phyloP scores from a whole-genome alignment of 2,113 vertebrate genomes.

The Rhabdomys dilectus region DNA sequence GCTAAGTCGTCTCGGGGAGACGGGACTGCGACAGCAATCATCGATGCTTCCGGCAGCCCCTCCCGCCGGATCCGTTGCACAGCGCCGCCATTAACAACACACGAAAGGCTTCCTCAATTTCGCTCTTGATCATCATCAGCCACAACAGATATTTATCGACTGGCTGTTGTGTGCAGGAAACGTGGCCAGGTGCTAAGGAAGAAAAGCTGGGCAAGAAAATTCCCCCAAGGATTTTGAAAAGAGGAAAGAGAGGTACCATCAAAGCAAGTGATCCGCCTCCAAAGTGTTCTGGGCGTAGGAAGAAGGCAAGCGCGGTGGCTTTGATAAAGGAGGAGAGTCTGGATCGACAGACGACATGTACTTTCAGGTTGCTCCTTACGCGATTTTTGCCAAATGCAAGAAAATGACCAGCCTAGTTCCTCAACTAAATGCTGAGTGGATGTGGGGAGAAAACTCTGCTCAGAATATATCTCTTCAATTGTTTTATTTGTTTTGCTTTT shows the following conservation, averaged over 20 bases:
- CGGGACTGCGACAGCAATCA: background rate
- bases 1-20: background rate
- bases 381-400: background rate
- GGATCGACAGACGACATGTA: background rate
- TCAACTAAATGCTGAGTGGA: accelerated
- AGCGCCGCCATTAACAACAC: background rate
- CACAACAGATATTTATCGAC: constrained; percentile 23
- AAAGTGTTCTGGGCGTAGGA: background rate
- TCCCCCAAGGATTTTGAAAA: background rate
- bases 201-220: constrained; percentile 6
- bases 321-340: background rate
- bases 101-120: constrained; percentile 55
- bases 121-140: constrained; percentile 35
- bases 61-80: background rate
- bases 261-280: constrained; percentile 24
- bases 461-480: background rate
- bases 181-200: background rate
- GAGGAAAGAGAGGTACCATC: background rate
- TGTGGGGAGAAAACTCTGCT: background rate
- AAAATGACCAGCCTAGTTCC: background rate
- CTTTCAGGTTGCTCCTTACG: background rate
- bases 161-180: background rate
- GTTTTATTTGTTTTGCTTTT: background rate
- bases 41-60: background rate
- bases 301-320: background rate